These are phyloP conservation scores for Eupithecia exiguata DNA, from an alignment of 2,888 invertebrate species.

Conservation along the genomic window DNA sequence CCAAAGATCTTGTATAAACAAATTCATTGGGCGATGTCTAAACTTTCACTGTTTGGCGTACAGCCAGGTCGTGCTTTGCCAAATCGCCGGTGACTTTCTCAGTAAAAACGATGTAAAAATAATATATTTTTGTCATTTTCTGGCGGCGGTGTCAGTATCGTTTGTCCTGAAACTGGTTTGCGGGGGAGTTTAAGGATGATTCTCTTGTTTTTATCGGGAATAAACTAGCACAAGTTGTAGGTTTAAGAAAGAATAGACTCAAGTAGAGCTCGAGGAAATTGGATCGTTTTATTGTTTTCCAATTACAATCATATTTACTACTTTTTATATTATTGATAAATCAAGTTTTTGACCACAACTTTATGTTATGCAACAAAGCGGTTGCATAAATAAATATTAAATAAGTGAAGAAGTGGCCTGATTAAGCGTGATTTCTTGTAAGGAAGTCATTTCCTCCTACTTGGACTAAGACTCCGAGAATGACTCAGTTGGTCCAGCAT, in stretches of 20 bases:
- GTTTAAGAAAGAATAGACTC: constrained; percentile 15
- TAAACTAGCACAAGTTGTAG: constrained; percentile 13
- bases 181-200: constrained; percentile 24
- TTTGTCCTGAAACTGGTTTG: constrained; percentile 34
- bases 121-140: constrained; percentile 69
- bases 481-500: background rate
- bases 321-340: background rate
- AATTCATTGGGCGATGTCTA: constrained; percentile 74
- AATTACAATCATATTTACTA: background rate
- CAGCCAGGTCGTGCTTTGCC: constrained; percentile 63
- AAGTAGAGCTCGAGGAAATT: background rate
- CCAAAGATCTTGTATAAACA: constrained; percentile 67
- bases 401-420: background rate
- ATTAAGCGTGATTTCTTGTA: background rate
- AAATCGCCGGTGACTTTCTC: constrained; percentile 70
- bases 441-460: background rate
- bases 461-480: background rate
- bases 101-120: constrained; percentile 71
- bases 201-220: constrained; percentile 27
- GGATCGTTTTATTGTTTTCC: background rate
- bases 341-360: background rate
- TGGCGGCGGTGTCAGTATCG: constrained; percentile 52
- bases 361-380: background rate
- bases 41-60: constrained; percentile 79
- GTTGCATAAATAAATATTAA: background rate